Base-by-base conservation (phyloP, 1,140 invertebrate species). In the Caenorhabditis latens region DNA sequence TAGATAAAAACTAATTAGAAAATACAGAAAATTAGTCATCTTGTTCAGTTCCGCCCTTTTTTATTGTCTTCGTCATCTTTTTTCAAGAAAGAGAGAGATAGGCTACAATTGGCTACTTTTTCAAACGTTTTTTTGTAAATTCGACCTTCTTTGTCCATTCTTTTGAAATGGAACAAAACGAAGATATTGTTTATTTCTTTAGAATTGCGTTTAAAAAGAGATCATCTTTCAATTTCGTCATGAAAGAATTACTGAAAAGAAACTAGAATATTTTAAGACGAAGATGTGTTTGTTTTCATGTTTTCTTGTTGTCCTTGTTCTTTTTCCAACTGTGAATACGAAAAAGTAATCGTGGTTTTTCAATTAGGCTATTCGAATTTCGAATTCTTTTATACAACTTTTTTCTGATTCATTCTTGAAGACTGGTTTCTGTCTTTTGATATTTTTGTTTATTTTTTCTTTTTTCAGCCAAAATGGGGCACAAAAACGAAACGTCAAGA, bases 401-500 rank as follows among this genome's bases (percentile, higher is more conserved):
- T 71, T 71, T 42, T 43, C 1, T 19, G 43, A 46, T 71, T 19
- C 4, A 71, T 43, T 46, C 16, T 71, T 71, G 13, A 71, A 71
- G 19, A 46, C 42, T 24, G 16, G 65, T 46, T 43, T 43, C 16
- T 46, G 43, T 13, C 5, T 71, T 46, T 71, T 71, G 13, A 46
- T 43, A 2, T 71, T 21, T 71, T 19, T 71, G 42, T 0, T 71
- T 46, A 5, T n/a, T n/a, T 19, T n/a, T 16, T 71, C 24, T 24
- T 5, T 50, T 79, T 79, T 43, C n/a, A 67, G 63, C 24, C 19
- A n/a, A 43, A 24, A 79, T 79, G 71, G 71, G 71, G 46, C 71
- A 50, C 13, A 79, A 79, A 79, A 50, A 48, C n/a, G 71, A 79
- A 79, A 79, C 71, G 46, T 79, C 71, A 2, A 16, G 71, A 79